Percentiles rank a stretch among this genome's conserved stretches.
Evolutionary conservation across 2,797 vertebrate genomes (phyloP).

Genomic region (Neopelma chrysocephalum): DNA sequence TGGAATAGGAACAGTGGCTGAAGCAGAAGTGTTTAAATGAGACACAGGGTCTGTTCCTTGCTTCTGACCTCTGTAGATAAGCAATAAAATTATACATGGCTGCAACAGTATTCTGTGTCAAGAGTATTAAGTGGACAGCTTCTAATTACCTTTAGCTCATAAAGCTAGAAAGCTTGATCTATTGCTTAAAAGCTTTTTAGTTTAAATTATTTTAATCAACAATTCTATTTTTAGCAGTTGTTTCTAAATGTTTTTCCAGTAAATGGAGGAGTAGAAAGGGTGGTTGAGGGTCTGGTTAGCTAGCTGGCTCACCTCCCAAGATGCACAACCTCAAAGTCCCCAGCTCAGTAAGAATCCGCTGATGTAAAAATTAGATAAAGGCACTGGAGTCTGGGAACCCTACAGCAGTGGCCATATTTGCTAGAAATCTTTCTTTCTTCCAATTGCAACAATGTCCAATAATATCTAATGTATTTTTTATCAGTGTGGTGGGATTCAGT

Average conservation of each 20-base stretch:
- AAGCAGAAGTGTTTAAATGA: conserved; percentile 49
- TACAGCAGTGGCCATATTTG: background rate
- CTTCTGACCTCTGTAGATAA: conserved; percentile 63
- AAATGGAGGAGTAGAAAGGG: background rate
- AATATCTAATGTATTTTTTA: background rate
- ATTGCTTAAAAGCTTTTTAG: conserved; percentile 55
- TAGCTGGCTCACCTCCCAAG: conserved; percentile 10
- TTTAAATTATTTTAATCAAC: conserved; percentile 61
- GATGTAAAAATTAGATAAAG: background rate
- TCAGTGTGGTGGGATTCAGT: background rate
- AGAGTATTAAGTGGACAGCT: conserved; percentile 56
- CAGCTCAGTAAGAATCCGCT: background rate
- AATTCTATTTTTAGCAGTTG: conserved; percentile 55
- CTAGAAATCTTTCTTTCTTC: background rate
- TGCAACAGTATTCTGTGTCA: conserved; percentile 26
- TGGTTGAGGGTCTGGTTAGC: background rate
- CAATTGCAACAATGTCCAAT: background rate
- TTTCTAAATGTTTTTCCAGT: conserved; percentile 37
- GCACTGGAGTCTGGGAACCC: background rate
- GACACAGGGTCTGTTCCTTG: conserved; percentile 32
- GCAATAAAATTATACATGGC: conserved; percentile 50
- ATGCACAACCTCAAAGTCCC: background rate
- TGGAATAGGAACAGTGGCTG: conserved; percentile 33
- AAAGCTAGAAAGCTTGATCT: conserved; percentile 50
- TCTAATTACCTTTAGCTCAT: conserved; percentile 56